These are phyloP conservation scores for Omphaloscelis lunosa DNA, from an alignment of 2,888 invertebrate species.

Conservation along the genomic window DNA sequence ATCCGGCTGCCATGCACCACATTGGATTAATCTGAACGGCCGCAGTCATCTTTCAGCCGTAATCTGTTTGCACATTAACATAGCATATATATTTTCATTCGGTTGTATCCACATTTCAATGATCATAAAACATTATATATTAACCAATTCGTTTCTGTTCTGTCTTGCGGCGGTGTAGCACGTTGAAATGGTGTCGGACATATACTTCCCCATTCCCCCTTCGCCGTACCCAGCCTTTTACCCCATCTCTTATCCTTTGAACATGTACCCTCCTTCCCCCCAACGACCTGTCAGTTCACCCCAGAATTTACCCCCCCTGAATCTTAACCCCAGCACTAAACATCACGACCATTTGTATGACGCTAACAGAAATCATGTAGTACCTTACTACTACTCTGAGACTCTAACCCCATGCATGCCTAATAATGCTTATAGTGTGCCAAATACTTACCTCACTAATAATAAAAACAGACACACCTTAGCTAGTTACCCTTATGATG, in stretches of 20 bases:
- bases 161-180: constrained; percentile 91
- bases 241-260: constrained; percentile 87
- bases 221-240: constrained; percentile 87
- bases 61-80: not conserved
- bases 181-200: constrained; percentile 94
- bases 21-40: too few species aligned
- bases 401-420: constrained; percentile 86
- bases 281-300: constrained; percentile 81
- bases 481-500: constrained; percentile 82
- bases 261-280: constrained; percentile 85
- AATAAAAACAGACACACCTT: constrained; percentile 84
- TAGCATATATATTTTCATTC: not conserved
- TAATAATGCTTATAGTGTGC: constrained; percentile 82
- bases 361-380: constrained; percentile 90
- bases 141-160: constrained; percentile 89
- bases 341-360: constrained; percentile 88
- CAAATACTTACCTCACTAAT: constrained; percentile 73
- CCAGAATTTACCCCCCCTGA: constrained; percentile 79
- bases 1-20: not conserved
- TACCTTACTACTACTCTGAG: constrained; percentile 88
- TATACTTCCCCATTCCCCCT: constrained; percentile 92
- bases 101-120: constrained; percentile 65
- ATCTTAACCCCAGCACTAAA: constrained; percentile 78
- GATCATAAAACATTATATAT: constrained; percentile 74
- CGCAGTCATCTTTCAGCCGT: too few species aligned